Evolutionary conservation across 2,113 vertebrate species (phyloP).

Genomic region (Pollachius pollachius): DNA sequence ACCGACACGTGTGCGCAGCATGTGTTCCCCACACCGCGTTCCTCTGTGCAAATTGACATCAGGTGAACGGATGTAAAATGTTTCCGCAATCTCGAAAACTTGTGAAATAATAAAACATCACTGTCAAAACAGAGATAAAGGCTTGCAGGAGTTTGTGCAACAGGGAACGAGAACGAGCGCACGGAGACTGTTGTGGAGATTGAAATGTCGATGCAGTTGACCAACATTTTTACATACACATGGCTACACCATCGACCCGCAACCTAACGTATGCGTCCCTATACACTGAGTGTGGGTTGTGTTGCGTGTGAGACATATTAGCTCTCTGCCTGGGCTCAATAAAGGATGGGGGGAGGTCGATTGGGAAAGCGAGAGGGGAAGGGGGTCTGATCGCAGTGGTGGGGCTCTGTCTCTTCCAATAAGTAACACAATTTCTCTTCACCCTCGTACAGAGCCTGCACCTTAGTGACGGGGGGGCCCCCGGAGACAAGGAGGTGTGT

Average conservation of each 20-base stretch:
- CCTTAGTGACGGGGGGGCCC: slow-evolving; percentile 23
- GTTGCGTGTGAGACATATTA: background rate
- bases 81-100: too few species aligned
- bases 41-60: too few species aligned
- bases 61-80: too few species aligned
- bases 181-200: too few species aligned
- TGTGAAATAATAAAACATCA: too few species aligned
- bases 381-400: slow-evolving; percentile 49
- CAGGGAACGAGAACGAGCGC: too few species aligned
- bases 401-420: slow-evolving; percentile 40
- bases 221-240: too few species aligned
- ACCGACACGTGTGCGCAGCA: too few species aligned
- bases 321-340: background rate
- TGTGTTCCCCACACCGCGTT: too few species aligned
- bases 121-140: too few species aligned
- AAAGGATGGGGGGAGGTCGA: background rate
- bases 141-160: too few species aligned
- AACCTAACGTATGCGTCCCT: slow-evolving; percentile 11
- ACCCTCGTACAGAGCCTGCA: slow-evolving; percentile 30
- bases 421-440: slow-evolving; percentile 37
- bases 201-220: too few species aligned
- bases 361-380: background rate
- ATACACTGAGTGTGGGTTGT: slow-evolving; percentile 8
- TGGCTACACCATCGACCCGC: background rate
- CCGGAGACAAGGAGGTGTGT: slow-evolving; percentile 1